Base-by-base conservation (phyloP, 2,113 vertebrate species). In the Halichoerus grypus region DNA sequence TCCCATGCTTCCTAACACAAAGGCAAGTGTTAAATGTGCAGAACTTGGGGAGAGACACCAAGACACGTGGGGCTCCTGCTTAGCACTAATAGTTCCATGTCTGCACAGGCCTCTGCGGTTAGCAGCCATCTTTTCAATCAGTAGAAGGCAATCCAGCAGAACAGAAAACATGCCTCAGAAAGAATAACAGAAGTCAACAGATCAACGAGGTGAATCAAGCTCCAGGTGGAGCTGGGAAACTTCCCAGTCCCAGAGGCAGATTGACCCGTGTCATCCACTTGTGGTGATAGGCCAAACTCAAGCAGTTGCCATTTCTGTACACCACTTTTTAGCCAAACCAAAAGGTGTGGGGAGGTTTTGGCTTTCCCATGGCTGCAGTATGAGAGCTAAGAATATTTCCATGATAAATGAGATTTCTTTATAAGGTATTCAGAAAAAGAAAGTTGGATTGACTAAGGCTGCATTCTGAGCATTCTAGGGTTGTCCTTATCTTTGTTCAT, bases 161-260 rank as follows among this genome's bases (percentile, higher is more conserved):
- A 81, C 8, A 10, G 93, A 96, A 96, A 92, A 71, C 74, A 46
- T 69, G 69, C 63, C 77, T 74, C 55, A 65, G 85, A 85, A 71
- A 53, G 22, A 39, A 8, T 10, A 24, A 22, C 16, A 7, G 46
- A 94, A 21, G 36, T 24, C 63, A 55, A 49, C 16, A 95, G 24
- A 33, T 33, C 74, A 28, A 49, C 11, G 22, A 65, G 49, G n/a
- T 90, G 88, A 94, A 77, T 97, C 88, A 92, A 76, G 16, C 31
- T 15, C 36, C 90, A 94, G n/a, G 55, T 51, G 81, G 55, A 63
- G 42, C 92, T 65, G n/a, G 92, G 79, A 91, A 76, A 72, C 51
- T 83, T 57, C 61, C 96, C 80, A 49, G 69, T 15, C 22, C 21
- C 63, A 36, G 61, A 74, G 86, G 65, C 51, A 39, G 5, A 51